Base-by-base conservation (phyloP, 2,888 invertebrate genomes). In the Syrista parreyssii region DNA sequence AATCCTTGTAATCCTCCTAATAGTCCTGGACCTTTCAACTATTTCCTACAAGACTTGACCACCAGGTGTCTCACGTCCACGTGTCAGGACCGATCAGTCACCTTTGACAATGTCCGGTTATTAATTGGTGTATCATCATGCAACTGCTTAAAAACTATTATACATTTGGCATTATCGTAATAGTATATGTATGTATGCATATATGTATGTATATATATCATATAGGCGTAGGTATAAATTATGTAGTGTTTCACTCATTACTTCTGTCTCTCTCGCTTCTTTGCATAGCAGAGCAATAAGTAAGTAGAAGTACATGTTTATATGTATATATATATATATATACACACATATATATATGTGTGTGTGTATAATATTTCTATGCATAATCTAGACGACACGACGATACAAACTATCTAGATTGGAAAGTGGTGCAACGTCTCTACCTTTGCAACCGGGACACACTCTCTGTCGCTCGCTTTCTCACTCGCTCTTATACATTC, bases 81-180 rank as follows among this genome's bases (percentile, higher is more conserved):
- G 74, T 33, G 35, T 15, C 34, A 4, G 32, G 12, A 30, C 35
- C 35, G n/a, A 35, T 12, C 35, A 1, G 74, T 33, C 33, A 11
- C 71, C 71, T 12, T 23, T 11, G 74, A 33, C 74, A 35, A 30
- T 6, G 23, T 34, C 34, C 32, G 30, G 23, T 9, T 55, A 71
- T 71, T 3, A 33, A 32, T 34, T 34, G 76, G 23, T 34, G 12
- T 33, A 71, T 35, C 33, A 35, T 74, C 35, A 32, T 15, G 68
- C 68, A 36, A 71, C 34, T 55, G 68, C 71, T 88, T 86, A 86
- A 82, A 80, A 90, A 89, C 89, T 90, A 90, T 90, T 89, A 90
- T 91, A 91, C 91, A 91, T 91, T 91, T 91, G 91, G 91, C 91
- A 90, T 91, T 91, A 88, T 86, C 86, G 88, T 90, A 90, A 83